A percentile compares a stretch with the other conserved stretches of the same genome.
phyloP scores from a whole-genome alignment of 1,140 invertebrate genomes.

The Brachionus calyciflorus region DNA sequence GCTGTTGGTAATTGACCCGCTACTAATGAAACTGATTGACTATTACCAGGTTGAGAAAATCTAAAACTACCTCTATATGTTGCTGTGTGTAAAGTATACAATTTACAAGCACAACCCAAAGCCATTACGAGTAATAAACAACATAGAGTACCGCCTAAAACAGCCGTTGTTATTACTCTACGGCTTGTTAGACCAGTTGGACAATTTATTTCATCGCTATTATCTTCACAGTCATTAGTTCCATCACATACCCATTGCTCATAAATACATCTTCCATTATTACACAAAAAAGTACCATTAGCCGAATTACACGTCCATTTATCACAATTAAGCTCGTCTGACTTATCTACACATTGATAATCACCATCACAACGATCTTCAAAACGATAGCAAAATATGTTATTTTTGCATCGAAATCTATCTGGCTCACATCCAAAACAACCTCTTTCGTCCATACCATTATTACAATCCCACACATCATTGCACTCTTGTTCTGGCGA shows the following conservation, averaged over 20 bases:
- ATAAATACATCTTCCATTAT: constrained; percentile 68
- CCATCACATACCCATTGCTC: constrained; percentile 75
- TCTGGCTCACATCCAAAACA: constrained; percentile 21
- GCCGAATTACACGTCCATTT: constrained; percentile 31
- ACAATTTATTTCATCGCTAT: constrained; percentile 72
- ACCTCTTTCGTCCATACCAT: neutral
- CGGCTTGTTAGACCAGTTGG: constrained; percentile 52
- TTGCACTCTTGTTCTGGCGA: constrained; percentile 28
- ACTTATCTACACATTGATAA: constrained; percentile 34
- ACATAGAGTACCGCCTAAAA: constrained; percentile 63
- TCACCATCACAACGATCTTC: constrained; percentile 37
- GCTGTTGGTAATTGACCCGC: no score
- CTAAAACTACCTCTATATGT: neutral
- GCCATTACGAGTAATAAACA: constrained; percentile 63
- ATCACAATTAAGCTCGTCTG: constrained; percentile 40
- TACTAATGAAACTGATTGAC: no score
- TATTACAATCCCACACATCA: constrained; percentile 39
- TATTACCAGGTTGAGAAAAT: no score
- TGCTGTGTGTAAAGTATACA: constrained; percentile 55
- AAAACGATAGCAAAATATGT: constrained; percentile 21
- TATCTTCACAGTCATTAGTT: constrained; percentile 71
- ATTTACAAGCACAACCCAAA: constrained; percentile 62
- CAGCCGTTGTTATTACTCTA: constrained; percentile 63
- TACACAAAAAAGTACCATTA: constrained; percentile 61
- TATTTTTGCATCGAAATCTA: constrained; percentile 35